Evolutionary conservation across 2,888 invertebrate genomes (phyloP).

Genomic region (Spodoptera littoralis): DNA sequence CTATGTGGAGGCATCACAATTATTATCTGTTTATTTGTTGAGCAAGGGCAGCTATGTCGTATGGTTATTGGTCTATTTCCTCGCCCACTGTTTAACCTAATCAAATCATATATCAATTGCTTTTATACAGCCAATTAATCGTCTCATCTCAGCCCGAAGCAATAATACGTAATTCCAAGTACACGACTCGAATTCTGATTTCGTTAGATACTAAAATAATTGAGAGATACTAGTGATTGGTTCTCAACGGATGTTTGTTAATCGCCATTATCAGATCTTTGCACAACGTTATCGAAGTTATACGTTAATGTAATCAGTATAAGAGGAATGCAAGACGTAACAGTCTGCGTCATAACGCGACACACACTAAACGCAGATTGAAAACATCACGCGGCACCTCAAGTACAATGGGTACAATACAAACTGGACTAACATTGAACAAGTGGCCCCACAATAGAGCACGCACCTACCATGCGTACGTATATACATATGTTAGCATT

Average conservation of each 20-base stretch:
- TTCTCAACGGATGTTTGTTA: conserved; percentile 48
- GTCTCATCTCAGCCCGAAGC: no score
- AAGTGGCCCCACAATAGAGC: conserved; percentile 47
- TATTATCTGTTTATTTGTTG: neutral
- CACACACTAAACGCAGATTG: conserved; percentile 21
- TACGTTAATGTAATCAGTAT: conserved; percentile 23
- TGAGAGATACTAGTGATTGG: conserved; percentile 5
- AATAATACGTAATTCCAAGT: no score
- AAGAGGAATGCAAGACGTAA: conserved; percentile 39
- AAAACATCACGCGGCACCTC: conserved; percentile 46
- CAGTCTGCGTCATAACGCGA: conserved; percentile 41
- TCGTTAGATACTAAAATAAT: no score
- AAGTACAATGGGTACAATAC: conserved; percentile 49
- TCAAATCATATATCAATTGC: no score
- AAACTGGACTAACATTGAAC: conserved; percentile 60
- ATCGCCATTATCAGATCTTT: conserved; percentile 38
- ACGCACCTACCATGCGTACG: conserved; percentile 34
- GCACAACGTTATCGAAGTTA: conserved; percentile 24
- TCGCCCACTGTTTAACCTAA: neutral
- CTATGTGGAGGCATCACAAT: no score
- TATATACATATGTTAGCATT: conserved; percentile 32
- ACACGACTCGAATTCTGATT: no score
- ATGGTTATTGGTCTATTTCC: neutral
- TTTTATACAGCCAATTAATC: no score
- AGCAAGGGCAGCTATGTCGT: neutral